Evolutionary conservation across 2,797 vertebrate genomes (phyloP), one percentile per base, ranked within the genome.

Genomic region (Adelosebastes latens): DNA sequence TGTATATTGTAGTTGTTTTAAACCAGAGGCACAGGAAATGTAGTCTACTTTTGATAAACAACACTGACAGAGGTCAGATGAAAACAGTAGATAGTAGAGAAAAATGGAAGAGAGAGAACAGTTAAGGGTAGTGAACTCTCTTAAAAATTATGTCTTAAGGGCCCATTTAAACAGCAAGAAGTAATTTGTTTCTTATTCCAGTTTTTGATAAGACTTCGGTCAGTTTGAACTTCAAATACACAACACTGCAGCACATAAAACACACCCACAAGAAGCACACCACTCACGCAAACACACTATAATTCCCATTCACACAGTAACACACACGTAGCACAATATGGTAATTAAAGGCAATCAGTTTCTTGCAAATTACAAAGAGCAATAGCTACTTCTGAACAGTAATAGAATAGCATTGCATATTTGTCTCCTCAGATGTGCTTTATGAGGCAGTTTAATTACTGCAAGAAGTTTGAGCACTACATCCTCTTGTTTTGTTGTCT

Each of bases 361-460:
- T 78, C 27, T 67, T 42, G 39, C 46, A 36, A 49, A 80, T 87
- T 71, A 79, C 55, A 85, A 81, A 80, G 63, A 82, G 46, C 59
- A 69, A 53, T 52, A 39, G 63, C 66, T 64, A 20, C 71, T 31
- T 83, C 39, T 70, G 74, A 80, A 36, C 12, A 58, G 72, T 63
- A 77, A 86, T 61, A 72, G 73, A 86, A 80, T 14, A 62, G 29
- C 58, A 27, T 68, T 71, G 71, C 10, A 18, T 32, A 42, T 88
- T 70, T 75, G 62, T 82, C 36, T 77, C 61, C 64, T 81, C 32
- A 84, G 67, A 80, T 75, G 68, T 78, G 69, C 59, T 80, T 65
- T 27, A 72, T 74, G 63, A 73, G 83, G 77, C 75, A 65, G 42
- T 82, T 81, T 86, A 88, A 89, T 92, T 87, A 87, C 75, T 59